Conservation (phyloP, 2,888 invertebrate genomes). For the Tineola bisselliella region DNA sequence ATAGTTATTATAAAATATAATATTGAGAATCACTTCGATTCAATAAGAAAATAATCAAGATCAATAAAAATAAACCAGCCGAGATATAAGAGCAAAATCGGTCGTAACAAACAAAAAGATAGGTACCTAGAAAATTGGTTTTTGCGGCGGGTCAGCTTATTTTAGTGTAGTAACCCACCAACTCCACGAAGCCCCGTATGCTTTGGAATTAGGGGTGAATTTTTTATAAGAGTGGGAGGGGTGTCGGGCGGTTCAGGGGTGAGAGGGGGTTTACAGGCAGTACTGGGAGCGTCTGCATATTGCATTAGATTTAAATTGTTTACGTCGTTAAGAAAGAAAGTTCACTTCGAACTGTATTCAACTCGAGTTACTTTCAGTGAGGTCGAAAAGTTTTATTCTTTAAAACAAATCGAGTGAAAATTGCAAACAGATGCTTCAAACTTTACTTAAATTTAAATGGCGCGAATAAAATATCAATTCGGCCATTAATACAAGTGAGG, state of each 20-base stretch:
- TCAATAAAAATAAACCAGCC: neutral
- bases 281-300: conserved; percentile 51
- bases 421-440: neutral
- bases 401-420: neutral
- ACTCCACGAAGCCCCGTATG: conserved; percentile 22
- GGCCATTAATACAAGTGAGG: too few relatives aligned
- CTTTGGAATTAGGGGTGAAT: conserved; percentile 42
- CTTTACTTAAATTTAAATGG: neutral
- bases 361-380: conserved; percentile 30
- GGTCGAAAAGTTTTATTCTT: conserved; percentile 17
- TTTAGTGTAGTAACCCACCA: conserved; percentile 22
- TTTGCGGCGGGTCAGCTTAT: conserved; percentile 6
- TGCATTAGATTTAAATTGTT: conserved; percentile 66
- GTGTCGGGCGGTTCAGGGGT: neutral
- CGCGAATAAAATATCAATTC: too few relatives aligned
- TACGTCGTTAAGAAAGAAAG: conserved; percentile 64
- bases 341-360: conserved; percentile 37
- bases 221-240: conserved; percentile 29
- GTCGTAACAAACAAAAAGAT: conserved; percentile 23
- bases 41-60: neutral
- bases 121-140: conserved; percentile 7
- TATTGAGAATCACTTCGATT: neutral
- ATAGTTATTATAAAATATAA: neutral
- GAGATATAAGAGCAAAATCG: conserved; percentile 17
- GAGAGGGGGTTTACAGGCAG: neutral